Percentiles rank a stretch among this genome's conserved stretches.
phyloP scores from a whole-genome alignment of 1,140 invertebrate species.

The Drosophila nannoptera region DNA sequence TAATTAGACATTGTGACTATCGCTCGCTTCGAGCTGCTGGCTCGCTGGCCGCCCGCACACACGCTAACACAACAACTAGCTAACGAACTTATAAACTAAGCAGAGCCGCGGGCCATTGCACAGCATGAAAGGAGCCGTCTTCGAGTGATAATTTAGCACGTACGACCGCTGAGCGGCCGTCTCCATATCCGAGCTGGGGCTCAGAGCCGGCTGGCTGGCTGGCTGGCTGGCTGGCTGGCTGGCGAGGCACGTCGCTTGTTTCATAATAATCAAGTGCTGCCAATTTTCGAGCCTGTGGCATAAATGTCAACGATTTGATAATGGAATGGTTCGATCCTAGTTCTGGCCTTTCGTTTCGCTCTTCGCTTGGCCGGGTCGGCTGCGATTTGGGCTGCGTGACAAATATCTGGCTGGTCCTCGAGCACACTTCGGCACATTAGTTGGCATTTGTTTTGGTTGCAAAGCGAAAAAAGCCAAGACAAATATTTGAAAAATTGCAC shows the following conservation, averaged over 20 bases:
- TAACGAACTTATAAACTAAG: slow-evolving; percentile 71
- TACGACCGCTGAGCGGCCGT: slow-evolving; percentile 39
- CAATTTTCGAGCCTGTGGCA: slow-evolving; percentile 61
- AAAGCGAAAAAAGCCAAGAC: slow-evolving; percentile 43
- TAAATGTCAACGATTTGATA: slow-evolving; percentile 78
- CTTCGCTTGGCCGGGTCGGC: too few species aligned
- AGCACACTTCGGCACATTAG: slow-evolving; percentile 51
- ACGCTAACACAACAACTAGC: slow-evolving; percentile 51
- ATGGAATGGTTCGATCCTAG: slow-evolving; percentile 42
- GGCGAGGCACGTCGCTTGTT: slow-evolving; percentile 51
- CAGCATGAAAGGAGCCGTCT: slow-evolving; percentile 22
- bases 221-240: too few species aligned
- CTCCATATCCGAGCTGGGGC: too few species aligned
- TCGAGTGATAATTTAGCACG: slow-evolving; percentile 67
- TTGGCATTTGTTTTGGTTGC: slow-evolving; percentile 70
- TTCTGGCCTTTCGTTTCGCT: not conserved
- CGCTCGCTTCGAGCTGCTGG: slow-evolving; percentile 50
- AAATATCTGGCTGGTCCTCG: slow-evolving; percentile 60
- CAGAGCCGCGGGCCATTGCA: slow-evolving; percentile 60
- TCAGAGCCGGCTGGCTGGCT: too few species aligned
- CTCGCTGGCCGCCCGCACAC: slow-evolving; percentile 9
- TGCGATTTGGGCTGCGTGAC: slow-evolving; percentile 43
- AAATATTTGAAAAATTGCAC: slow-evolving; percentile 74
- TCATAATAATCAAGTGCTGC: slow-evolving; percentile 71
- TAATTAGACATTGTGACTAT: slow-evolving; percentile 64